Conservation (phyloP, 1,140 invertebrate genomes). For the Pteromalus puparum region DNA sequence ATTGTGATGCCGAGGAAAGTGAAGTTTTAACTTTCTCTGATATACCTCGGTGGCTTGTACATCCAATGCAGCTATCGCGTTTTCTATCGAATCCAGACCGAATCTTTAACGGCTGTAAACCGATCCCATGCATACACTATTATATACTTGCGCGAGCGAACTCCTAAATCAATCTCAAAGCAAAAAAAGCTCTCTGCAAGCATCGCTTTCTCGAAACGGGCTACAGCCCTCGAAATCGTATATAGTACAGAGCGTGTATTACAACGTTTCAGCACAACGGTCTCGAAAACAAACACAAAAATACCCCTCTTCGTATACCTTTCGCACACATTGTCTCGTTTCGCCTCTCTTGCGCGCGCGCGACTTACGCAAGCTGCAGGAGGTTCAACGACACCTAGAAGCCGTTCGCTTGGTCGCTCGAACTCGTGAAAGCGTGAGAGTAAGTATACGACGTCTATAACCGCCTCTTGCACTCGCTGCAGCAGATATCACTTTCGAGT, state of each 20-base stretch:
- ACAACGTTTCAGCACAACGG: not conserved
- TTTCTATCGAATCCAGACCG: too few relatives aligned
- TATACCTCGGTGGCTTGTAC: too few relatives aligned
- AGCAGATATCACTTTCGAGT: conserved; percentile 48
- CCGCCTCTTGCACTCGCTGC: conserved; percentile 17
- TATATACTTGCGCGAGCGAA: too few relatives aligned
- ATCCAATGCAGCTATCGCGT: too few relatives aligned
- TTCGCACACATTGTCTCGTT: not conserved
- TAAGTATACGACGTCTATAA: conserved; percentile 52
- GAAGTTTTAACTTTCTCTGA: too few relatives aligned
- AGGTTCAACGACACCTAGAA: conserved; percentile 53
- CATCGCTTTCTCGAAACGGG: too few relatives aligned
- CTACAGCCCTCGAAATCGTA: not conserved
- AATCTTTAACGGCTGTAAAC: too few relatives aligned
- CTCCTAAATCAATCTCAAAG: too few relatives aligned
- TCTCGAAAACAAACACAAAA: not conserved
- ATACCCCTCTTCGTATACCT: not conserved
- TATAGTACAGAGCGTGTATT: not conserved
- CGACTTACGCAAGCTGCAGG: not conserved
- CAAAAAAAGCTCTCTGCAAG: too few relatives aligned
- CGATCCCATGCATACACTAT: too few relatives aligned
- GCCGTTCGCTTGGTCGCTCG: conserved; percentile 44
- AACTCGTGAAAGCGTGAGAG: conserved; percentile 65
- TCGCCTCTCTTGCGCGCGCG: not conserved
- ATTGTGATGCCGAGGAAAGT: too few relatives aligned